Evolutionary conservation across 2,888 invertebrate species (phyloP), one percentile per base, ranked within the genome.

Genomic region (Tipula confusa): DNA sequence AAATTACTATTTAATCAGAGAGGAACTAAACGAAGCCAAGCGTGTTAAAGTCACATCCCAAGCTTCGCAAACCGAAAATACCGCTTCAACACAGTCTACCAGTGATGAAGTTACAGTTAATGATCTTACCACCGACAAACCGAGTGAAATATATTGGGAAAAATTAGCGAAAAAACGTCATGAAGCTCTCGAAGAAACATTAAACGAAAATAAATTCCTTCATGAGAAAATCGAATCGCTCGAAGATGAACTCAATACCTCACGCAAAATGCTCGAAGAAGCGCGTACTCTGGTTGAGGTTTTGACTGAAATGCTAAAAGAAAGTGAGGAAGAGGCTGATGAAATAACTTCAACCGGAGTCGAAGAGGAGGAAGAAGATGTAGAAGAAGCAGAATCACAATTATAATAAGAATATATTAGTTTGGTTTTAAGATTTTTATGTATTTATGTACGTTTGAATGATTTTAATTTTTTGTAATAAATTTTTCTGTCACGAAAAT

Each of bases 111-210:
- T 95, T 43, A 92, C 93, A 82, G 91, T 89, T 9, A 92, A 93
- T 86, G 95, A 96, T 88, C 90, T 96, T 38, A 95, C 93, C 0
- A 92, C 93, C 79, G 92, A 92, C 84, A 92, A 91, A 43, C 93
- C 95, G 2, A 93, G 95, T 84, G 93, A 93, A 87, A 92, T 92
- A 85, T 96, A 96, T 87, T 96, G 95, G 95, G 91, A 95, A 88
- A 90, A 92, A 81, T 87, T 96, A 85, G 95, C 95, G 29, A 95
- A 95, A 87, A 93, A 93, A 86, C 92, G 95, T 84, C 92, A 94
- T 84, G 89, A 92, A 86, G 94, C 94, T 1, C 89, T 96, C 29
- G 92, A 95, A 86, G 93, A 94, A 85, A 92, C 95, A 29, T 90
- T 96, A 31, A 91, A 92, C 84, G 95, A 96, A 88, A 95, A 95